Evolutionary conservation across 2,113 vertebrate genomes (phyloP), one percentile per base, ranked within the genome.

Genomic region (Meleagris gallopavo): DNA sequence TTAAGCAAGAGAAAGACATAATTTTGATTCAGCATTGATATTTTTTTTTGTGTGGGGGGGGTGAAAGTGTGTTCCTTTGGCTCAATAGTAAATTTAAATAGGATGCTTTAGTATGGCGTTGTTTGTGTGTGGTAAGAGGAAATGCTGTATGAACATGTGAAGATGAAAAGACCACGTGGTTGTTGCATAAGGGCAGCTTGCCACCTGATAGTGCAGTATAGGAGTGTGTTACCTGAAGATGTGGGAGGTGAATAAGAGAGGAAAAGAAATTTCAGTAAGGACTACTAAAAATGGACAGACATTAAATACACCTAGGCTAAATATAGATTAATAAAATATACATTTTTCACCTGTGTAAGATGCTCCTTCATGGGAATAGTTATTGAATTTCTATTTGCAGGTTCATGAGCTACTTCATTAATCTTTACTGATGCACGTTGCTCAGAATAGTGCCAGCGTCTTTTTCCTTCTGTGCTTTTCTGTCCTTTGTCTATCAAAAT

Each of bases 121-220:
- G 24, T 80, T 71, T 76, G 36, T 70, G n/a, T 38, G 25, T 25
- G 16, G 15, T 64, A 78, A 64, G 41, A 78, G 48, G 64, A 86
- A 48, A 69, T 86, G 50, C 21, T 24, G 13, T 25, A 10, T 36
- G 40, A 61, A 36, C 4, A 6, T 46, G 32, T 78, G 66, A 64
- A 64, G 10, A 22, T 6, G 21, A 41, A 54, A 54, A 40, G 38
- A 40, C 27, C 1, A 0, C 9, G 0, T 36, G 34, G 22, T 60
- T 61, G 34, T 67, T 82, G 52, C 7, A 9, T 61, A 67, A 48
- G 38, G 16, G 61, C 60, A 57, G 40, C 61, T 78, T 48, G 40
- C 72, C 62, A 57, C 34, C 45, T 76, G 40, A 43, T 66, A 34
- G 32, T 0, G 3, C 8, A 48, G n/a, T 43, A 5, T 27, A 29